Evolutionary conservation across 2,888 invertebrate genomes (phyloP), one percentile per base, ranked within the genome.

Genomic region (Tanytarsus gracilentus): DNA sequence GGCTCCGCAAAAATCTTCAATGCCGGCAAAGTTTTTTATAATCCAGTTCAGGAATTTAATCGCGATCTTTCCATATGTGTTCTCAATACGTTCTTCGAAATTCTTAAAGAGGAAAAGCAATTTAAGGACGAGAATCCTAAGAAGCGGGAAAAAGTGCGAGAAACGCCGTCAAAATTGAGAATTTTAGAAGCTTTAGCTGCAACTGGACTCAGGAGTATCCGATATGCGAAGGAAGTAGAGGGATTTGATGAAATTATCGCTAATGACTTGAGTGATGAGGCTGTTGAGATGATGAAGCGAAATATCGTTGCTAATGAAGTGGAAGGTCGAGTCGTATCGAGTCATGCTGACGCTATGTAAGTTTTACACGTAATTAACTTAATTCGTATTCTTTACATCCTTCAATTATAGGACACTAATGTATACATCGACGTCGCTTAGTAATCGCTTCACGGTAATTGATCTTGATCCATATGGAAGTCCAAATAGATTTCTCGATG

Each of bases 381-480:
- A 18, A 44, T 3, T 4, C 21, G 9, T 33, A 3, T 33, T n/a
- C 11, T 44, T 11, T 48, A 26, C 58, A 58, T 33, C 27, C 52
- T 30, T 16, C 25, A 66, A 66, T 75, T 77, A 11, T 72, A 94
- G 92, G 65, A 82, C 88, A 73, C 69, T 92, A 2, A 93, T 96
- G 93, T 88, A 92, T 68, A 78, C 83, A 65, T 84, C 88, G 66
- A 82, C 85, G 55, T 76, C 76, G 18, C 75, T 77, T 21, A 69
- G 75, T 2, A 78, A 85, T 60, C 79, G 85, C 36, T 97, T 95
- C 71, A 83, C 95, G 68, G 91, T 85, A 0, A 84, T 99, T 56
- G 99, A 99, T 72, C 74, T 99, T 61, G 99, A 99, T 75, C 99
- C 99, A 0, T 99, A 98, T 65, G 99, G 99, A 2, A 92, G 93